Conservation (phyloP, 2,113 vertebrate genomes). For the Saimiri boliviensis region DNA sequence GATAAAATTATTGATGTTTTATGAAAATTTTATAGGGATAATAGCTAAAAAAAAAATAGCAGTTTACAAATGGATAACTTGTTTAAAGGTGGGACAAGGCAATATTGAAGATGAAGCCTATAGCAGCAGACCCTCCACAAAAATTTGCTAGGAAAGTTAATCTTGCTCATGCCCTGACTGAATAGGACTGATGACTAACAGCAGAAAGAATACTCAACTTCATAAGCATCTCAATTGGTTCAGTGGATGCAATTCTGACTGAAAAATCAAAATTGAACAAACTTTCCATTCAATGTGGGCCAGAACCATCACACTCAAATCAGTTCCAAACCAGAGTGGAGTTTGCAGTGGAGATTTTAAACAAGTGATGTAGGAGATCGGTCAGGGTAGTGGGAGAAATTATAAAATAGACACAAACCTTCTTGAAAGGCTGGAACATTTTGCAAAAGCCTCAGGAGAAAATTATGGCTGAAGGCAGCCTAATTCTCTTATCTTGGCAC, state of each 20-base stretch:
- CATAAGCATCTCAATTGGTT: background rate
- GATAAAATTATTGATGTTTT: background rate
- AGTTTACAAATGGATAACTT: background rate
- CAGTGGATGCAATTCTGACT: background rate
- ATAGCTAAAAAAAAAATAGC: background rate
- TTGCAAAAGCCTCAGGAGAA: too few relatives aligned
- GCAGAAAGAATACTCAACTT: background rate
- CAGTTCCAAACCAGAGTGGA: background rate
- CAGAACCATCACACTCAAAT: background rate
- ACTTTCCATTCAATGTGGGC: background rate
- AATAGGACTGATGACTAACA: background rate
- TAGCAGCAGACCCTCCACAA: background rate
- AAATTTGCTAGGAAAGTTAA: background rate
- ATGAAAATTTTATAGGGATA: background rate
- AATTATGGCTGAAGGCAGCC: too few relatives aligned
- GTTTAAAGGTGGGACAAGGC: background rate
- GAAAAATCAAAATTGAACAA: background rate
- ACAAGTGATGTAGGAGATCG: background rate
- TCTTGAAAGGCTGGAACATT: too few relatives aligned
- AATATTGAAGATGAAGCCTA: background rate
- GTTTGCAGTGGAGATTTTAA: background rate
- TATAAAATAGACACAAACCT: too few relatives aligned
- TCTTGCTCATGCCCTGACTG: background rate
- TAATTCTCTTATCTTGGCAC: too few relatives aligned
- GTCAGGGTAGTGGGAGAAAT: too few relatives aligned